Evolutionary conservation across 2,888 invertebrate genomes (phyloP), one percentile per base, ranked within the genome.

Genomic region (Agonopterix heracliana): DNA sequence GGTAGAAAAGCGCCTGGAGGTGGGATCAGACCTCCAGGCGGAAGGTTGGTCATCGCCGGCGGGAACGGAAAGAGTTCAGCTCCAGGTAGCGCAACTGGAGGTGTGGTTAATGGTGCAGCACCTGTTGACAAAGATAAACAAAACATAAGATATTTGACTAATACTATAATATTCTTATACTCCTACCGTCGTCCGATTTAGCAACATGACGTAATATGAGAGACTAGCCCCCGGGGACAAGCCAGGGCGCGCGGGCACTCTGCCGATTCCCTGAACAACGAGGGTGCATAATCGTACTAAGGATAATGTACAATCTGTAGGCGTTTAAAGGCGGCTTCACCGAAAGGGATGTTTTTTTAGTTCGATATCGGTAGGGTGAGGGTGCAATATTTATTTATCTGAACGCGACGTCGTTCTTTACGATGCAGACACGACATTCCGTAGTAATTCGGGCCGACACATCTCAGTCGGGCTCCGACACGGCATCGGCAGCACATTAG

Each of bases 261-360:
- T 71, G 77, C 64, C 75, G 79, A 86, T 83, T 86, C 86, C 82
- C 87, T 71, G 83, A 79, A 86, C 87, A 82, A 74, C 82, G 85
- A 79, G 88, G 88, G 88, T 88, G 88, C 88, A 88, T 88, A 88
- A 88, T 88, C 86, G 84, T 81, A 86, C 84, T 86, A 85, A 87
- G 86, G 88, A 88, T 87, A 88, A 87, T 88, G 87, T 88, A 88
- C 88, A 88, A 88, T 88, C 88, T 88, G 88, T 87, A 88, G 88
- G 86, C 88, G 86, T 88, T 88, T 88, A 88, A 87, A 88, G 87
- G 83, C 86, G 80, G 86, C 86, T 81, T 83, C 80, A 78, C 68
- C 78, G 80, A 85, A 87, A 88, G 88, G 88, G 87, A 88, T 87
- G 87, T 88, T 88, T 88, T 87, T 88, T 88, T 87, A 82, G 81